Conservation (phyloP, 2,888 invertebrate species). For the Tenthredo distinguenda region DNA sequence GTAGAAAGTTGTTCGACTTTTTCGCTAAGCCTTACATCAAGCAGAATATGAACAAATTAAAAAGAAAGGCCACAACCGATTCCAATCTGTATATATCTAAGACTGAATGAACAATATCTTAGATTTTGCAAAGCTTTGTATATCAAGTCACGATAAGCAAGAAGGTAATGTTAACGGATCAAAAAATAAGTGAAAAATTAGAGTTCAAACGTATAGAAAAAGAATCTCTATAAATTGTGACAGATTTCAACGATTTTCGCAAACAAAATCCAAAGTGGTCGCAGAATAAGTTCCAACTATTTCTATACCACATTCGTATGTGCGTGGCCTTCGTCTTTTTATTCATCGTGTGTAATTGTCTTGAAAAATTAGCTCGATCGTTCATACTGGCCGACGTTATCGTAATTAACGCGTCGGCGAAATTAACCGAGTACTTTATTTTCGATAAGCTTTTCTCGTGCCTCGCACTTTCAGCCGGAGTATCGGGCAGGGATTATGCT, state of each 20-base stretch:
- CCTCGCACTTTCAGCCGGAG: neutral
- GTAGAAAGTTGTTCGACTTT: neutral
- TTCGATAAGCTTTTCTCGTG: neutral
- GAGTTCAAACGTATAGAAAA: neutral
- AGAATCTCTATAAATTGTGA: neutral
- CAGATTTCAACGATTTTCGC: neutral
- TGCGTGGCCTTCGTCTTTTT: neutral
- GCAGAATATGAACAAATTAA: neutral
- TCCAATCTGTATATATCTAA: neutral
- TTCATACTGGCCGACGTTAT: constrained; percentile 2
- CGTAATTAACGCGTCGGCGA: constrained; percentile 12
- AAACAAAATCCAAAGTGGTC: neutral
- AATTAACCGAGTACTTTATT: neutral
- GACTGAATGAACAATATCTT: neutral
- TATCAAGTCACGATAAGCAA: neutral
- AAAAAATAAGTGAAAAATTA: neutral
- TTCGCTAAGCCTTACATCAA: neutral
- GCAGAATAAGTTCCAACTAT: constrained; percentile 38
- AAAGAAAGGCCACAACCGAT: neutral
- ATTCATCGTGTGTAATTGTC: constrained; percentile 34
- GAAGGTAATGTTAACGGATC: constrained; percentile 25
- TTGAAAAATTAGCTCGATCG: neutral
- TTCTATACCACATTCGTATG: neutral
- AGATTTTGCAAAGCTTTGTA: neutral
- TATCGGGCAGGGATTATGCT: neutral